Conservation (phyloP, 2,888 invertebrate genomes). For the Campopleginae sp. region DNA sequence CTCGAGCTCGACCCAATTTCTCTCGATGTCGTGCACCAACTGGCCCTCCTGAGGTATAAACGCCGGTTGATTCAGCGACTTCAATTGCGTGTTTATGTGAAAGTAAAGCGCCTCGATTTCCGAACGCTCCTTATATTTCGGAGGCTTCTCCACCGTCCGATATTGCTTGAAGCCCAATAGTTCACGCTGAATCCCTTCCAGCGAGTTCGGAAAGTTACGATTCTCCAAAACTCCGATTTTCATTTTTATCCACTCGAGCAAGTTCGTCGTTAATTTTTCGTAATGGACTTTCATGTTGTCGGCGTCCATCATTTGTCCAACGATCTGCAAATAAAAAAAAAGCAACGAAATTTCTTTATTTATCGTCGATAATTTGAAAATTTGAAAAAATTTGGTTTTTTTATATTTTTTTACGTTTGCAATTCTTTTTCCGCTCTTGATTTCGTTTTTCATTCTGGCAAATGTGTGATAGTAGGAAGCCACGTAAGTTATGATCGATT, state of each 20-base stretch:
- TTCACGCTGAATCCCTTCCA: conserved; percentile 97
- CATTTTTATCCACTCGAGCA: conserved; percentile 96
- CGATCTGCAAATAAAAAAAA: conserved; percentile 88
- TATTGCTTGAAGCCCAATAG: conserved; percentile 97
- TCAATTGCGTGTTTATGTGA: conserved; percentile 97
- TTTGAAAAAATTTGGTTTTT: background rate
- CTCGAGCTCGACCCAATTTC: conserved; percentile 97
- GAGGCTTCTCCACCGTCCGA: conserved; percentile 98
- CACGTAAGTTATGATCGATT: conserved; percentile 99
- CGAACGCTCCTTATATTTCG: conserved; percentile 98
- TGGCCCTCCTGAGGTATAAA: conserved; percentile 95
- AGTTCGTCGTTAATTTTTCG: conserved; percentile 91
- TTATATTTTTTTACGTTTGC: conserved; percentile 91
- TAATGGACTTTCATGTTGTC: conserved; percentile 96
- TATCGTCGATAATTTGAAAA: background rate
- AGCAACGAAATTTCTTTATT: background rate
- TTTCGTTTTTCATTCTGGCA: conserved; percentile 99
- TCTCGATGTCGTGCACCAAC: conserved; percentile 97
- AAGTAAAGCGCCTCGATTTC: conserved; percentile 98
- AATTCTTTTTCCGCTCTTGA: conserved; percentile 98
- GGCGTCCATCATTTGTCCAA: conserved; percentile 97
- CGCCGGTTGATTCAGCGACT: conserved; percentile 95
- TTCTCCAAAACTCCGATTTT: conserved; percentile 94
- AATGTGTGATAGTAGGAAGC: conserved; percentile 99
- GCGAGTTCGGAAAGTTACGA: conserved; percentile 95